Evolutionary conservation across 2,888 invertebrate genomes (phyloP), one percentile per base, ranked within the genome.

Genomic region (Parnassius smintheus): DNA sequence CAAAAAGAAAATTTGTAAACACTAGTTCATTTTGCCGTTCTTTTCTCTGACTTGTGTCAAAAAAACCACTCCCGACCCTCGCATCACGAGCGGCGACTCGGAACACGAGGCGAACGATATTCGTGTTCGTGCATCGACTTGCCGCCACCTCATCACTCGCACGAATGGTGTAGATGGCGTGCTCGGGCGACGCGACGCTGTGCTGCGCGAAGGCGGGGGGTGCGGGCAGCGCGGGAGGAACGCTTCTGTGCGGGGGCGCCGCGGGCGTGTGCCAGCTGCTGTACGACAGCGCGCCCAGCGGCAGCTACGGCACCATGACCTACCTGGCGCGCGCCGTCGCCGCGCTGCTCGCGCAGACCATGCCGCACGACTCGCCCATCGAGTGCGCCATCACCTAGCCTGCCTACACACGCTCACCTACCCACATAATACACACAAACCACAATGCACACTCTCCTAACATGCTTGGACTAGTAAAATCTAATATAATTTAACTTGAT

Each of bases 201-300:
- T 99, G 99, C 83, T 99, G 98, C 89, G 98, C 97, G 3, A 96
- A 97, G 85, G 93, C 94, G 9, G 72, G 67, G 35, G 44, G 62
- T 0, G 93, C 64, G 90, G 72, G 67, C 41, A 44, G 62, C 0
- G 93, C 64, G 90, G 93, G 66, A 59, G 95, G 95, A 2, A 94
- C 94, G 66, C 85, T 96, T 45, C 88, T 96, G 48, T 98, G 98
- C 82, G 96, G 97, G 60, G 99, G 99, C 59, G 98, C 98, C 42
- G 98, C 98, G 0, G 97, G 96, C 72, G 96, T 99, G 68, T 99
- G 99, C 85, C 96, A 98, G 85, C 98, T 98, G 85, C 96, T 99
- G 83, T 99, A 98, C 85, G 99, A 99, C 89, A 97, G 97, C 82
- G 99, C 99, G 25, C 99, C 99, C 2, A 98, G 98, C 82, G 99